phyloP scores from a whole-genome alignment of 2,888 invertebrate genomes.

The Eumacrocentrus americanus region DNA sequence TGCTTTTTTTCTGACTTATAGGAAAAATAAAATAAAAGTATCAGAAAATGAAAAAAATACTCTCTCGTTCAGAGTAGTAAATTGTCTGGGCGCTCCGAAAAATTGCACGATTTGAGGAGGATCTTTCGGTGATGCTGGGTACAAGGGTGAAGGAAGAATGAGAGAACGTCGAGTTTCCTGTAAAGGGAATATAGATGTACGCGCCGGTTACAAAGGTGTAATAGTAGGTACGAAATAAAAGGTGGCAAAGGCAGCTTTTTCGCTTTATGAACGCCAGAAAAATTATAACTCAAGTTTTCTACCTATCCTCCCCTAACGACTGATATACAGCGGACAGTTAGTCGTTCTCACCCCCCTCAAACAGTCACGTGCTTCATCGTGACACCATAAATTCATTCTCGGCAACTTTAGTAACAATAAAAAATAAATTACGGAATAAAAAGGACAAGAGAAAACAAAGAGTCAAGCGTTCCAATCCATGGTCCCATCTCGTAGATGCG shows the following conservation, averaged over 20 bases:
- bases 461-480: too few species aligned
- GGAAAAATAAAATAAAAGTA: background rate
- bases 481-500: too few species aligned
- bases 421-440: too few species aligned
- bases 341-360: background rate
- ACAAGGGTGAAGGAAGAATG: background rate
- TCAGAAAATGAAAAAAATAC: constrained; percentile 13
- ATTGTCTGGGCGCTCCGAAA: constrained; percentile 25
- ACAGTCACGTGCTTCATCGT: too few species aligned
- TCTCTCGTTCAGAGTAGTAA: constrained; percentile 15
- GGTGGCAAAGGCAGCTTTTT: too few species aligned
- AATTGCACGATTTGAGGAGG: constrained; percentile 23
- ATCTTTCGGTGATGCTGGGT: constrained; percentile 15
- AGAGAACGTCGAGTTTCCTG: constrained; percentile 18
- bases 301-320: constrained; percentile 11
- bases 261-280: too few species aligned
- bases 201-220: background rate
- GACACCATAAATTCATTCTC: too few species aligned
- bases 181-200: background rate
- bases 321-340: constrained; percentile 34
- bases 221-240: too few species aligned
- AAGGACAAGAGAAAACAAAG: too few species aligned
- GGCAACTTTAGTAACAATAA: too few species aligned
- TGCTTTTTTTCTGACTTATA: too few species aligned
- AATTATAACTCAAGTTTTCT: constrained; percentile 43